Evolutionary conservation across 2,888 invertebrate genomes (phyloP), one percentile per base, ranked within the genome.

Genomic region (Cantharis rufa): DNA sequence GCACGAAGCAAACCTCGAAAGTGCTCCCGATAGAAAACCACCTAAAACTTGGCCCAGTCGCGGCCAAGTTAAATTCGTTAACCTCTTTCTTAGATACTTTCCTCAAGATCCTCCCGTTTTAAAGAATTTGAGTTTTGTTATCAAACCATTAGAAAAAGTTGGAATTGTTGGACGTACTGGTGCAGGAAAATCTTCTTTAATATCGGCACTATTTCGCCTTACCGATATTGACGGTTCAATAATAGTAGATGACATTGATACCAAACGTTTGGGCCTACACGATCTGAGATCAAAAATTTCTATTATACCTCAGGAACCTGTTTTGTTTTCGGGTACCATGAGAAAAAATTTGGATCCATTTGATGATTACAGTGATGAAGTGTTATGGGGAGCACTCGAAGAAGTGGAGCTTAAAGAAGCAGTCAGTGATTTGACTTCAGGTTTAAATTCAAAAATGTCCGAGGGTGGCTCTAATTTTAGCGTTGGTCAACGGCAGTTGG

Each of bases 261-360:
- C 89, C 1, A 87, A 86, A 13, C 83, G 85, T 13, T 89, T 93
- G 48, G 91, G 91, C 1, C 86, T 93, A 24, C 84, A 86, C 72
- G 84, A 83, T 75, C 85, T 91, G 64, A 84, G 91, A 48, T 89
- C 90, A 9, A 90, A 89, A 81, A 89, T 91, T 63, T 90, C 90
- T 13, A 90, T 91, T 62, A 91, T 91, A 75, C 91, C 91, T 0
- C 91, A 91, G 82, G 90, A 91, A 76, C 91, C 91, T 78, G 89
- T 96, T 72, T 88, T 96, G 71, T 96, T 98, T 88, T 94, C 95
- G 0, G 97, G 97, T 63, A 94, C 95, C 2, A 91, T 98, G 90
- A 90, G 98, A 2, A 93, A 94, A 84, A 98, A 98, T 89, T 90
- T 98, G 77, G 97, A 98, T 89, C 97, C 97, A 0, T 96, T 97